These are phyloP conservation scores for Frieseomelitta varia DNA, from an alignment of 1,140 invertebrate genomes.

Conservation along the genomic window DNA sequence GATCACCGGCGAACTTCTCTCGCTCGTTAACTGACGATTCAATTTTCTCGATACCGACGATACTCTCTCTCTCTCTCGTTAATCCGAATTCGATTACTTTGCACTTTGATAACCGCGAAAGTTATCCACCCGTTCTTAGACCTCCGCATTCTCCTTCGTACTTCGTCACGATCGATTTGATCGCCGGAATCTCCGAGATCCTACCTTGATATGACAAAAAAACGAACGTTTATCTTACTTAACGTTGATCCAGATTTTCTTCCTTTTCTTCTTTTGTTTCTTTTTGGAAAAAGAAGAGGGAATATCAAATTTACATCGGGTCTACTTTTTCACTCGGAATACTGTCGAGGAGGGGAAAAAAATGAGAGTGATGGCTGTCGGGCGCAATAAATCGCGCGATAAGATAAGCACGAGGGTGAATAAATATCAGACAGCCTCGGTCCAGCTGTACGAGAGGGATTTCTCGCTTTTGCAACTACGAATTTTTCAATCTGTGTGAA, in stretches of 20 bases:
- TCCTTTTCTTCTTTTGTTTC: not conserved
- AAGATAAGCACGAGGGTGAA: not conserved
- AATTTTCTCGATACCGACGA: conserved; percentile 24
- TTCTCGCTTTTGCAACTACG: not conserved
- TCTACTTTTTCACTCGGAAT: not conserved
- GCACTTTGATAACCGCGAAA: conserved; percentile 29
- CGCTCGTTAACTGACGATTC: conserved; percentile 31
- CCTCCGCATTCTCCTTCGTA: not conserved
- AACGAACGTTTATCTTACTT: too few species aligned
- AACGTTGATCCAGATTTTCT: too few species aligned
- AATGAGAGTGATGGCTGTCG: too few species aligned
- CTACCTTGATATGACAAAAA: too few species aligned
- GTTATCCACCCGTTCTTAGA: not conserved
- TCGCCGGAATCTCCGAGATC: too few species aligned
- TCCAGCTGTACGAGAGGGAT: not conserved
- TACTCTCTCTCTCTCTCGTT: conserved; percentile 1
- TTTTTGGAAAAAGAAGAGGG: not conserved
- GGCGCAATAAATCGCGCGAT: not conserved
- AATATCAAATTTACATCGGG: not conserved
- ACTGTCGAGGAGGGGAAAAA: not conserved
- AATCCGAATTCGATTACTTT: conserved; percentile 26
- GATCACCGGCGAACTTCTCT: conserved; percentile 19
- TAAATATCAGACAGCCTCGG: not conserved
- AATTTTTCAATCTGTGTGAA: not conserved
- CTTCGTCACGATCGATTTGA: not conserved